Base-by-base conservation (phyloP, 2,888 invertebrate genomes). In the Mythimna impura region DNA sequence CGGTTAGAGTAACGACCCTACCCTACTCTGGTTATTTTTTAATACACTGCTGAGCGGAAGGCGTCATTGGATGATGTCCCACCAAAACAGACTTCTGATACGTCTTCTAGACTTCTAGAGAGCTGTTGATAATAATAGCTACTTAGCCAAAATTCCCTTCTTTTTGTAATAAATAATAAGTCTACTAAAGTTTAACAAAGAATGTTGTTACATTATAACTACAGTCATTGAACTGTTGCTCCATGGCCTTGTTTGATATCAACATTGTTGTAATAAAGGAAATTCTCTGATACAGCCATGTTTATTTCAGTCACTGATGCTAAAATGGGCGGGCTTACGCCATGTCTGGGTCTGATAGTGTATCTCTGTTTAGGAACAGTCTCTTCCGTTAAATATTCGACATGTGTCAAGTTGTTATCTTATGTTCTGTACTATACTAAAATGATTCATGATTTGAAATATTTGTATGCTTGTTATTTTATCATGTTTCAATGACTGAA, bases 151-250 rank as follows among this genome's bases (percentile, higher is more conserved):
- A 66, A 50, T 25, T 22, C 0, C 1, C 10, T 14, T 2, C n/a
- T 52, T 58, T 52, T 4, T 52, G n/a, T 36, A 52, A n/a, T 52
- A 63, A 52, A 63, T 36, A 52, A 50, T 34, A 20, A 25, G 30
- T 54, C 12, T 40, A 58, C 40, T 63, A 36, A n/a, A 60, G 17
- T 43, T 43, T 34, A 54, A 75, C 22, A 61, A 57, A 66, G 20
- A 34, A 65, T 67, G 43, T 61, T 47, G 30, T 60, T 73, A 61
- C 20, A 17, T 63, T 57, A 50, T 36, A 54, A 43, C 20, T 54
- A 50, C 64, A 79, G 80, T 71, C 67, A 68, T 71, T 83, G 83
- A 80, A 79, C 83, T 74, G 25, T 70, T 67, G 64, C 52, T 57
- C 50, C 43, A 76, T 30, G 61, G 20, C 57, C 66, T 79, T 64